Conservation (phyloP, 2,797 vertebrate species). For the Acipenser ruthenus region DNA sequence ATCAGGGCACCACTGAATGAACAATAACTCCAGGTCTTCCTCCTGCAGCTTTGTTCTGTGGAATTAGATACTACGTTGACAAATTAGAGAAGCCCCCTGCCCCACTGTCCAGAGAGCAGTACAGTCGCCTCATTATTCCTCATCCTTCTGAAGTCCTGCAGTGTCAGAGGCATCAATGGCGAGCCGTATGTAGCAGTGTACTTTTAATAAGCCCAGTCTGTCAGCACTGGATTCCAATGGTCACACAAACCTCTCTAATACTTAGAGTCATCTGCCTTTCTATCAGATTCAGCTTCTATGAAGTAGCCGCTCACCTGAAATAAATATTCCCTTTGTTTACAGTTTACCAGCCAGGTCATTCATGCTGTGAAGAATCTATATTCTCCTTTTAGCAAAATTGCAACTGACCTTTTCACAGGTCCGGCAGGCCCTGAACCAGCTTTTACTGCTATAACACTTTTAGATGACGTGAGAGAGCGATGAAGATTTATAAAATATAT, state of each 20-base stretch:
- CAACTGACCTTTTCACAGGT: not conserved
- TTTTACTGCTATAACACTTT: conserved; percentile 16
- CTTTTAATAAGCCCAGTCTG: conserved; percentile 74
- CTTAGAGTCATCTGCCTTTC: conserved; percentile 42
- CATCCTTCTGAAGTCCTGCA: conserved; percentile 44
- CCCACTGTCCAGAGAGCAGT: conserved; percentile 33
- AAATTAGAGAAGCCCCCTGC: conserved; percentile 64
- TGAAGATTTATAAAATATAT: conserved; percentile 25
- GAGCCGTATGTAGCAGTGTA: conserved; percentile 38
- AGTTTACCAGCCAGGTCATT: conserved; percentile 13
- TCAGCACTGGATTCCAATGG: conserved; percentile 58
- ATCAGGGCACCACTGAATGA: conserved; percentile 60
- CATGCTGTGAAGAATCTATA: conserved; percentile 18
- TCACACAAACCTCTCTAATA: conserved; percentile 59
- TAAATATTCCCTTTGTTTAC: conserved; percentile 62
- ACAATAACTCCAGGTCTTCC: conserved; percentile 69
- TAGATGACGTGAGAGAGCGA: conserved; percentile 22
- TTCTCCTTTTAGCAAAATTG: conserved; percentile 23
- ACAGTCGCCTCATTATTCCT: conserved; percentile 66
- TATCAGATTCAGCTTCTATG: conserved; percentile 32
- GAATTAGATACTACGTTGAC: conserved; percentile 79
- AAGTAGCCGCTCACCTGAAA: conserved; percentile 36
- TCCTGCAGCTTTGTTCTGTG: conserved; percentile 65
- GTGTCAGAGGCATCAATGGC: conserved; percentile 45
- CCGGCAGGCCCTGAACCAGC: conserved; percentile 17